Percentiles rank a stretch among this genome's conserved stretches.
Conservation (phyloP, 2,888 invertebrate species). For the Stenolophus ochropezus region DNA sequence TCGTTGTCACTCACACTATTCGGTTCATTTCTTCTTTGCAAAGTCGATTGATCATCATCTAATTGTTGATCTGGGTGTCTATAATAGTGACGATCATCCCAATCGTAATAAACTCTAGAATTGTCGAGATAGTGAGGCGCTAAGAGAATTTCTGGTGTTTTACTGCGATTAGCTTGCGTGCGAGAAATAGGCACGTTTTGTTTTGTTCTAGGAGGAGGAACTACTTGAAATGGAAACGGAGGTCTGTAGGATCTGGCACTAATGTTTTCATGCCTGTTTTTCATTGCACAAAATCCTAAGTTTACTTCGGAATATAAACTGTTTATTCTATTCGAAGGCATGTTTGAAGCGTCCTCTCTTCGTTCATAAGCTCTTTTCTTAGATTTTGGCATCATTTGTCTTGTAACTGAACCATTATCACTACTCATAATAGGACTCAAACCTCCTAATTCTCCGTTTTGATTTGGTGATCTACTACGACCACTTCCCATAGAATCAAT, state of each 20-base stretch:
- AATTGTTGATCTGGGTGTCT: constrained; percentile 51
- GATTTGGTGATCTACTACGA: constrained; percentile 57
- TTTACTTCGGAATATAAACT: constrained; percentile 52
- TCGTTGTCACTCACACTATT: constrained; percentile 61
- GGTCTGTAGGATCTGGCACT: constrained; percentile 42
- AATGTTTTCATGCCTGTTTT: constrained; percentile 52
- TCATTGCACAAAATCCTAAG: constrained; percentile 53
- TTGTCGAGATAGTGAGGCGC: constrained; percentile 83
- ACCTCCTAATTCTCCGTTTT: constrained; percentile 55
- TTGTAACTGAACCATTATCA: constrained; percentile 59
- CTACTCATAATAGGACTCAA: constrained; percentile 61
- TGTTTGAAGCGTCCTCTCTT: constrained; percentile 43
- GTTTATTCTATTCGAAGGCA: constrained; percentile 13
- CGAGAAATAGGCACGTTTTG: constrained; percentile 67
- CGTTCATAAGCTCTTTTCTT: constrained; percentile 49
- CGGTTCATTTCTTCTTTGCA: constrained; percentile 67
- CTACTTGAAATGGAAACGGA: constrained; percentile 72
- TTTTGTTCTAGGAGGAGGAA: constrained; percentile 78
- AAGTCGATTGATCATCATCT: constrained; percentile 51
- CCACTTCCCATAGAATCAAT: constrained; percentile 57
- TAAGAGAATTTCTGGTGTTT: constrained; percentile 86
- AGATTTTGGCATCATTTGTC: constrained; percentile 56
- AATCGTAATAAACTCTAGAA: constrained; percentile 72
- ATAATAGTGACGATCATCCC: constrained; percentile 70
- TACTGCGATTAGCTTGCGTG: constrained; percentile 75